Conservation (phyloP, 2,797 vertebrate species). For the Chanos chanos region DNA sequence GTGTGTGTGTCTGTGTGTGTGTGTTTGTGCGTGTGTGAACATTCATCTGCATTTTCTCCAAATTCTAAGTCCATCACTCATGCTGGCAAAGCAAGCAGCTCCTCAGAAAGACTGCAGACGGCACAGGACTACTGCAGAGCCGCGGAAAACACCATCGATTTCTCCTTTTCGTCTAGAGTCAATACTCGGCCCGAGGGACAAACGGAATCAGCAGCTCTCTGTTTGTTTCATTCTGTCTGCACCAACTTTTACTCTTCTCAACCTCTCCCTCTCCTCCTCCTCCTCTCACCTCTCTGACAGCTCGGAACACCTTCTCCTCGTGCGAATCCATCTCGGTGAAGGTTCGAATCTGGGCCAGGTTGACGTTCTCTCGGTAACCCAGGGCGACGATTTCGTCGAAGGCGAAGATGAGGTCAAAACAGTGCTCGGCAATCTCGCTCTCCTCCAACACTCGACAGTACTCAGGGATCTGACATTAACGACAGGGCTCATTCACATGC, state of each 20-base stretch:
- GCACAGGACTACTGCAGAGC: not conserved
- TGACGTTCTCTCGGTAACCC: slow-evolving; percentile 97
- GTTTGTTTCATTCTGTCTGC: not conserved
- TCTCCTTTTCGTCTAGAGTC: no score
- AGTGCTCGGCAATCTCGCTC: slow-evolving; percentile 95
- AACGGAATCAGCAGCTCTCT: no score
- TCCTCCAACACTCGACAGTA: slow-evolving; percentile 97
- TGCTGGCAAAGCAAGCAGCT: slow-evolving; percentile 14
- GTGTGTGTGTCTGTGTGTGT: no score
- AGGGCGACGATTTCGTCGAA: slow-evolving; percentile 98
- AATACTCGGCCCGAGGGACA: no score
- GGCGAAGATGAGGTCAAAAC: slow-evolving; percentile 97
- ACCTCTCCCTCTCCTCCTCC: slow-evolving; percentile 3
- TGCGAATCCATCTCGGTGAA: slow-evolving; percentile 99
- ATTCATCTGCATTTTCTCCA: no score
- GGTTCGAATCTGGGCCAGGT: slow-evolving; percentile 95
- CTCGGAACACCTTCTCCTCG: slow-evolving; percentile 97
- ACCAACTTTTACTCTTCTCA: no score
- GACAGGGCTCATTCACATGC: not conserved
- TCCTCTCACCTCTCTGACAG: slow-evolving; percentile 93
- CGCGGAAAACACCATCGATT: no score
- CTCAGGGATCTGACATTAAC: slow-evolving; percentile 84
- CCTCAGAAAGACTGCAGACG: not conserved
- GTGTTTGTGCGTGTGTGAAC: no score
- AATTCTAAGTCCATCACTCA: not conserved